These are phyloP conservation scores for Osedax frankpressi DNA, from an alignment of 2,888 invertebrate species.

Conservation along the genomic window DNA sequence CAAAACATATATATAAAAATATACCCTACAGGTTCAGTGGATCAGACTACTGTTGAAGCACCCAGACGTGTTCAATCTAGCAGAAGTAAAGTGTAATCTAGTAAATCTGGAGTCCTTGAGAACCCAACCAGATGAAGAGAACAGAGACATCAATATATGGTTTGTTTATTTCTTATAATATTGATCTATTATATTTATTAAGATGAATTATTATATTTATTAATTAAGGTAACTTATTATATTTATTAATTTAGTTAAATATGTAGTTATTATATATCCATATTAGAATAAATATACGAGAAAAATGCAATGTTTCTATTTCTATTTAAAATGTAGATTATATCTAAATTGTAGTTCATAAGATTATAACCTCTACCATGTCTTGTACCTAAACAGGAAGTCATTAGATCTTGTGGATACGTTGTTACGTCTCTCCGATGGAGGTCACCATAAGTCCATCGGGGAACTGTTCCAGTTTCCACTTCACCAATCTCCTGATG, in stretches of 20 bases:
- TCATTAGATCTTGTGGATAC: conserved; percentile 80
- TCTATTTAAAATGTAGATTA: no score
- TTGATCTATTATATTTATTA: not conserved
- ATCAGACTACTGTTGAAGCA: conserved; percentile 73
- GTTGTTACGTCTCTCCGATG: conserved; percentile 71
- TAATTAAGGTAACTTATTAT: no score
- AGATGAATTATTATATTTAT: not conserved
- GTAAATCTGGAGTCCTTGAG: conserved; percentile 79
- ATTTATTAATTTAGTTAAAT: no score
- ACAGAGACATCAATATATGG: conserved; percentile 84
- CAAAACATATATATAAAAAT: no score
- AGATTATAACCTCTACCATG: not conserved
- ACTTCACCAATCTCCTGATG: conserved; percentile 81
- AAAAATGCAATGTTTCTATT: no score
- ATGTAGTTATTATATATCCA: no score
- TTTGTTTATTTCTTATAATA: conserved; percentile 29
- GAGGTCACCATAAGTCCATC: conserved; percentile 67
- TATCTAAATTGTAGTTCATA: no score
- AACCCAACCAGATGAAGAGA: conserved; percentile 82
- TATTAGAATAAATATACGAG: no score
- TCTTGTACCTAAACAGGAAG: conserved; percentile 54
- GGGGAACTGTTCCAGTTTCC: conserved; percentile 83
- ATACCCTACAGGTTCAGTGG: conserved; percentile 61
- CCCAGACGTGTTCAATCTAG: conserved; percentile 84
- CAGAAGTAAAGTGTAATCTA: conserved; percentile 74